Base-by-base conservation (phyloP, 2,113 vertebrate species). In the Cyprinodon variegatus region DNA sequence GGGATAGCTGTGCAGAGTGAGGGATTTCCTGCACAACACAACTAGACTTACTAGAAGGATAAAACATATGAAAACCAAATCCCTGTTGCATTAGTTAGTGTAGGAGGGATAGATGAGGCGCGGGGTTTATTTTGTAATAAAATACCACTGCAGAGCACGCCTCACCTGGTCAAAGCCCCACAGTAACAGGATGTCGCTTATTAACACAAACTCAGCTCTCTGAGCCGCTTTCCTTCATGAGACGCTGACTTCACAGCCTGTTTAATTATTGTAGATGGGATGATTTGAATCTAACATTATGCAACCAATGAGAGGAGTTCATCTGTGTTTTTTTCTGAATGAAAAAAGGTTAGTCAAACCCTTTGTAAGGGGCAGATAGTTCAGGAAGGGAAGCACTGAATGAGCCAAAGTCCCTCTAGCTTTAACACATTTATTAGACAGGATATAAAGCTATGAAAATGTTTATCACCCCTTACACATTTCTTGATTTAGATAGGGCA, bases 131-230 rank as follows among this genome's bases (percentile, higher is more conserved):
- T 4, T 48, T 48, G 50, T 20, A 57, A 57, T 20, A n/a, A 57
- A n/a, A 3, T 4, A 62, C 62, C 66, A 77, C 71, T 66, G 45
- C 39, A 40, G n/a, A 72, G 64, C 29, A 65, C 1, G 8, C 9
- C 65, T 48, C n/a, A 39, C 7, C 64, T 73, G 84, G 80, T 80
- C 29, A 65, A 11, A 0, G 3, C 38, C 80, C 76, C 83, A 82
- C 13, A 80, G 73, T 11, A 83, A 76, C 79, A 77, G 57, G 76
- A 73, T 40, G 50, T 41, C 46, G 11, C 71, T 75, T 38, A 3
- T 63, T 53, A 14, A 53, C 15, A 53, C 15, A 53, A 53, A 20
- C 6, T n/a, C 50, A 53, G 50, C 50, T 17, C 17, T 53, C 17
- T 20, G 9, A n/a, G 50, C 50, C 9, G 17, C 9, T 57, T 57